Base-by-base conservation (phyloP, 2,113 vertebrate species). In the Triplophysa siluroides region DNA sequence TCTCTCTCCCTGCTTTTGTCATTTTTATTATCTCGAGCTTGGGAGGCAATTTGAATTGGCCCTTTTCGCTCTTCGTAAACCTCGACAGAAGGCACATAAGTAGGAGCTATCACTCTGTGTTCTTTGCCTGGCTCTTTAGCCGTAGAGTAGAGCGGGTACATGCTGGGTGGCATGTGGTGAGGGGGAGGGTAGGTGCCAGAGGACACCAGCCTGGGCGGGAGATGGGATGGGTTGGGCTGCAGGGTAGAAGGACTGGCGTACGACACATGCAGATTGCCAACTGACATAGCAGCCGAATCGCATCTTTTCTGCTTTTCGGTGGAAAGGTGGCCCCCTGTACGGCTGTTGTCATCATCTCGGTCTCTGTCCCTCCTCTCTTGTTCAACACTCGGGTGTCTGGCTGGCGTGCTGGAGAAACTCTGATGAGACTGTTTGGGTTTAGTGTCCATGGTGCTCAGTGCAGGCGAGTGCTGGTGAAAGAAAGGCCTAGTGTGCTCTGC, bases 11-110 rank as follows among this genome's bases (percentile, higher is more conserved):
- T 93, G 18, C 78, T 90, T 76, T 93, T 94, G 56, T 92, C 91
- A 9, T 87, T 87, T 87, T 91, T 93, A 86, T 91, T 93, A 87
- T 98, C 96, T 0, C 95, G 93, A 29, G 96, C 95, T 92, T 98
- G 97, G 0, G 97, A 96, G 1, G 95, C 96, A 0, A 98, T 96
- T 84, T 97, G 96, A 88, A 97, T 96, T 79, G 96, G 96, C 41
- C 96, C 96, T 0, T 85, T 92, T 86, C 94, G 93, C 92, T 99
- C 95, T 0, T 97, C 95, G 0, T 96, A 97, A 88, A 95, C 94
- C 91, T 98, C 97, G 67, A 97, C 94, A 78, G 96, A 97, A 96
- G 96, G 96, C 95, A 98, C 95, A 12, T 97, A 98, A 77, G 96
- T 98, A 72, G 97, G 96, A 54, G 96, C 95, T 54, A 93, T 96